These are phyloP conservation scores for Parotia lawesii DNA, from an alignment of 2,113 vertebrate species.

Conservation along the genomic window DNA sequence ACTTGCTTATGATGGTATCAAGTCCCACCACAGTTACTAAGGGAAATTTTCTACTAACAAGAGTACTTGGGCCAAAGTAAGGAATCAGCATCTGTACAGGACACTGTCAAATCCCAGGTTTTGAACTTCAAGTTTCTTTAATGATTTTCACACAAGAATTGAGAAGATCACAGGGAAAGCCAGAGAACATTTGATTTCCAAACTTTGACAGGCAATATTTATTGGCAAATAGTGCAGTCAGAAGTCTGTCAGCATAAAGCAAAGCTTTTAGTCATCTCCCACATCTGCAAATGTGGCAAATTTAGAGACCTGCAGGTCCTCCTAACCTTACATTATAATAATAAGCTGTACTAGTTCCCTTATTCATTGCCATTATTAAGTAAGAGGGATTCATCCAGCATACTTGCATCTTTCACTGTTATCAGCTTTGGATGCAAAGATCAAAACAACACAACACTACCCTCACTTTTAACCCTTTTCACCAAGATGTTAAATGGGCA, in stretches of 20 bases:
- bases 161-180: background rate
- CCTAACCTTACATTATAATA: background rate
- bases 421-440: background rate
- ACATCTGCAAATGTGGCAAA: background rate
- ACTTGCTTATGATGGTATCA: background rate
- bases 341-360: background rate
- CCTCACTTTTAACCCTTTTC: background rate
- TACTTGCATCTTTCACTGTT: background rate
- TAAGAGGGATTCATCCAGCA: background rate
- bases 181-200: background rate
- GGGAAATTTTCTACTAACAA: background rate
- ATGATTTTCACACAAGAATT: background rate
- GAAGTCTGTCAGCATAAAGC: background rate
- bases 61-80: background rate
- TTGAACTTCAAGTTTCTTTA: background rate
- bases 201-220: background rate
- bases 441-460: background rate
- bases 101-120: background rate
- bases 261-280: background rate
- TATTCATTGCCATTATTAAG: background rate
- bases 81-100: background rate
- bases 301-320: background rate
- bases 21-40: background rate
- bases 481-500: background rate
- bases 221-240: background rate